Base-by-base conservation (phyloP, 2,113 vertebrate genomes). In the Manacus vitellinus region DNA sequence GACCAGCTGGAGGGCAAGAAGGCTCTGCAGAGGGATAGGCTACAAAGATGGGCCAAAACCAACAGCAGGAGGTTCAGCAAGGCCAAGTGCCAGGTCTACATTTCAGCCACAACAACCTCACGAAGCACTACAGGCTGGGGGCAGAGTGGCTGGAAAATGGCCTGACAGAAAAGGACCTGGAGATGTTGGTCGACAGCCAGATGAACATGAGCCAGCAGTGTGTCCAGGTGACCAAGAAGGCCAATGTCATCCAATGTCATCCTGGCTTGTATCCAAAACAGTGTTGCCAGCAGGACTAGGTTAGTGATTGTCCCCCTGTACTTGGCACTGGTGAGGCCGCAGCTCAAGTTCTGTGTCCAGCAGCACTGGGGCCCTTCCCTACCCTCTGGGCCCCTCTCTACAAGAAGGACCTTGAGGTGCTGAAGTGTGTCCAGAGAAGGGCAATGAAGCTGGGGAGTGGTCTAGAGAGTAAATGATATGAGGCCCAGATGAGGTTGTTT, bases 271-370 rank as follows among this genome's bases (percentile, higher is more conserved):
- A 47, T 8, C n/a, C 62, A 35, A 3, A 83, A 15, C 3, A 14
- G n/a, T 30, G 39, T 21, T 54, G 13, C 24, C 61, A 74, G 39
- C 54, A 89, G 39, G 23, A 54, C 2, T 54, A 75, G 20, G 16
- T 30, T 6, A 70, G 28, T 6, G 46, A 31, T 8, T 75, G 12
- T 8, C 12, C 24, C 46, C 20, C 30, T 59, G 54, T 41, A 25
- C 20, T 30, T 1, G 1, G 19, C 28, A n/a, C 14, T 55, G n/a
- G 23, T 47, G n/a, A 68, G 24, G 20, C 7, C 0, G 0, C 4
- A 27, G 6, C 62, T 75, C 6, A 4, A 68, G 39, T 47, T 19
- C 37, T 9, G 27, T 37, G 23, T 4, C 58, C 44, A 52, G 27
- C 25, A 27, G 49, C 49, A 51, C 49, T 51, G 25, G 24, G 49